Conservation (phyloP, 2,797 vertebrate genomes). For the Characodon lateralis region DNA sequence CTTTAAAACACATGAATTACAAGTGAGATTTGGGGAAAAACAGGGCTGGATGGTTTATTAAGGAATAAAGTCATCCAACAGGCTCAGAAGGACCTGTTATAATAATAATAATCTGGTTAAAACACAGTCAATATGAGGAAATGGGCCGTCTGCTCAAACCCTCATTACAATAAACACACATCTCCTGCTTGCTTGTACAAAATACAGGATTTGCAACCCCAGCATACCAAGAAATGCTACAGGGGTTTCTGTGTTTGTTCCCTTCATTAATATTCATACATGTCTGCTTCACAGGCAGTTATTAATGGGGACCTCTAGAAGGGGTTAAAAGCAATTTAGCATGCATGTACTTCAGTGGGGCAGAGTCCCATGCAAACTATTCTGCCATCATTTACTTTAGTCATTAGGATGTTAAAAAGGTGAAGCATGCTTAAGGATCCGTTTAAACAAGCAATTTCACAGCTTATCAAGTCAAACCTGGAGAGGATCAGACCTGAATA, state of each 20-base stretch:
- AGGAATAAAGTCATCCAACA: conserved; percentile 17
- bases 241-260: not conserved
- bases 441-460: not conserved
- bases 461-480: not conserved
- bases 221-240: conserved; percentile 20
- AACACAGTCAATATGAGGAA: conserved; percentile 42
- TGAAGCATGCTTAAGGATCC: conserved; percentile 3
- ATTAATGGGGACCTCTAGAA: conserved; percentile 20
- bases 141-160: conserved; percentile 42
- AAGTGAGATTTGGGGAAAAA: not conserved
- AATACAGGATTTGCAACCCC: conserved; percentile 41
- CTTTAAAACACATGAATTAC: conserved; percentile 1
- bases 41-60: conserved; percentile 9
- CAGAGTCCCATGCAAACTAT: conserved; percentile 39
- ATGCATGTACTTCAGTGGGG: conserved; percentile 7
- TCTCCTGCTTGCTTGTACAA: conserved; percentile 18
- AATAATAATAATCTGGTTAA: not conserved
- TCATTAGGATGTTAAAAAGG: conserved; percentile 54
- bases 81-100: not conserved
- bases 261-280: conserved; percentile 30
- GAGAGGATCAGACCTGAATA: not conserved
- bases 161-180: conserved; percentile 28
- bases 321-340: not conserved
- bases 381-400: conserved; percentile 45
- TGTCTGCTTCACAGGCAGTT: conserved; percentile 28